A percentile compares a stretch with the other conserved stretches of the same genome.
Evolutionary conservation across 2,888 invertebrate species (phyloP).

Genomic region (Bombylius discolor): DNA sequence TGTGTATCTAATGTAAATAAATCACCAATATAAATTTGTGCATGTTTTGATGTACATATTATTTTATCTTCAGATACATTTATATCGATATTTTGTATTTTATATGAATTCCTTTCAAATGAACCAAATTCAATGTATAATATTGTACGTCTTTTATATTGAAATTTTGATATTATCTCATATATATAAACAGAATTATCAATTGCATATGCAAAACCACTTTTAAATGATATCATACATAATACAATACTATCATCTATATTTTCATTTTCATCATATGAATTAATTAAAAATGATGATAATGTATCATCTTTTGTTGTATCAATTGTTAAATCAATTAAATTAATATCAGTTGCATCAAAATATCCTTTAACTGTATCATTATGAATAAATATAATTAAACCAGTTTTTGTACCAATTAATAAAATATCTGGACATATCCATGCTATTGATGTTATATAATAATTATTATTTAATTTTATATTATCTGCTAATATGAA

Average conservation of each 20-base stretch:
- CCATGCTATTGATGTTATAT: slow-evolving; percentile 68
- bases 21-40: slow-evolving; percentile 54
- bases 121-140: not conserved
- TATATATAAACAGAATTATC: slow-evolving; percentile 65
- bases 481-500: slow-evolving; percentile 50
- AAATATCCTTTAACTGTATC: slow-evolving; percentile 65
- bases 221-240: slow-evolving; percentile 36
- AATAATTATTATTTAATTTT: slow-evolving; percentile 65
- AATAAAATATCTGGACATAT: slow-evolving; percentile 69
- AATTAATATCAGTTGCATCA: slow-evolving; percentile 33
- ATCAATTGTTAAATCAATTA: not conserved
- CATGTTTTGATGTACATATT: slow-evolving; percentile 51
- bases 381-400: slow-evolving; percentile 68
- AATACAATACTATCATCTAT: slow-evolving; percentile 15
- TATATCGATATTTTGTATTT: slow-evolving; percentile 30
- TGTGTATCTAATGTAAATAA: slow-evolving; percentile 37
- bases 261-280: not conserved
- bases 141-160: slow-evolving; percentile 52
- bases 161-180: slow-evolving; percentile 63
- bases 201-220: slow-evolving; percentile 64
- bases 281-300: too few relatives aligned
- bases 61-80: slow-evolving; percentile 33
- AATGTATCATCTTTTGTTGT: too few relatives aligned
- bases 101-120: slow-evolving; percentile 30
- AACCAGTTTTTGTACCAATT: slow-evolving; percentile 64